Percentiles rank a stretch among this genome's conserved stretches.
phyloP scores from a whole-genome alignment of 2,888 invertebrate species.

The Tetrapedia diversipes region DNA sequence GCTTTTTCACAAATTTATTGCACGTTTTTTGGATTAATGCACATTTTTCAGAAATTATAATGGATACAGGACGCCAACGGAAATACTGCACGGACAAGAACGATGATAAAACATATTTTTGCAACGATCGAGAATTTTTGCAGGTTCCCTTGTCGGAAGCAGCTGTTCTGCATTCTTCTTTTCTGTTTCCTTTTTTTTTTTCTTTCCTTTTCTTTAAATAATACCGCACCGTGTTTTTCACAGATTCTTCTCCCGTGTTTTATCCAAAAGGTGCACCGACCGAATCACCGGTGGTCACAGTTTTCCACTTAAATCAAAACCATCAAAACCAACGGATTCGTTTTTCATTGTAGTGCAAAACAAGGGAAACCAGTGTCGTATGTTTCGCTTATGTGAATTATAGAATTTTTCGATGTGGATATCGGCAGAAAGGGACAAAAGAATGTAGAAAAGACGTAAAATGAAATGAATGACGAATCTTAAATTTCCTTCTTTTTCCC shows the following conservation, averaged over 20 bases:
- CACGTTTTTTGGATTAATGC: background rate
- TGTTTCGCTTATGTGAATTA: too few species aligned
- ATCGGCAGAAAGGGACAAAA: too few species aligned
- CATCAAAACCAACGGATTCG: background rate
- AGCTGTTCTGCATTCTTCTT: background rate
- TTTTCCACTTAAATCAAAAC: background rate
- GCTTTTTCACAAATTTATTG: background rate
- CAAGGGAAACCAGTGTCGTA: too few species aligned
- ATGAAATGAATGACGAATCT: too few species aligned
- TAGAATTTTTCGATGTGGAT: too few species aligned
- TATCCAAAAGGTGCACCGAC: background rate
- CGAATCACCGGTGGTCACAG: background rate
- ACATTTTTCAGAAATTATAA: conserved; percentile 32
- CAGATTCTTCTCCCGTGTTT: too few species aligned
- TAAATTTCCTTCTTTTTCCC: too few species aligned
- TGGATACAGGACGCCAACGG: background rate
- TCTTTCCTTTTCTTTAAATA: too few species aligned
- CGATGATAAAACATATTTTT: conserved; percentile 44
- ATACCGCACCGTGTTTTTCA: too few species aligned
- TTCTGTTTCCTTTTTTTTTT: background rate
- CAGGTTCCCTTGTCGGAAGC: conserved; percentile 29
- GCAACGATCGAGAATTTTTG: conserved; percentile 38
- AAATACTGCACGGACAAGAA: background rate
- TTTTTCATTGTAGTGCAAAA: too few species aligned
- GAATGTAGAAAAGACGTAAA: too few species aligned